These are phyloP conservation scores for Lagopus muta DNA, from an alignment of 2,113 vertebrate species.

Conservation along the genomic window DNA sequence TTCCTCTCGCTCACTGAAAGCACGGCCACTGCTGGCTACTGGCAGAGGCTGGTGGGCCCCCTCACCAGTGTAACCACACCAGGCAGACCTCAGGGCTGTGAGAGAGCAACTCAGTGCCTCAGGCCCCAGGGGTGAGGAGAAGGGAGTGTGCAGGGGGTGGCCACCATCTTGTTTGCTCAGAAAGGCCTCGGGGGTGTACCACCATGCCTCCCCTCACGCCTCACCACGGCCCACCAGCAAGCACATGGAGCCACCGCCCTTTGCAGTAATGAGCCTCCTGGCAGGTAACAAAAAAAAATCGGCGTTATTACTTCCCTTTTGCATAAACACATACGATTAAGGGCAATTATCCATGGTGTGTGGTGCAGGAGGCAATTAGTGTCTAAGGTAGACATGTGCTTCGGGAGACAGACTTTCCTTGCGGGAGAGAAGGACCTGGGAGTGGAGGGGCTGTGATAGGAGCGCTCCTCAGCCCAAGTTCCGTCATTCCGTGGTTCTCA, in stretches of 20 bases:
- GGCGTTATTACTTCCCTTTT: neutral
- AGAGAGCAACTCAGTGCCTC: neutral
- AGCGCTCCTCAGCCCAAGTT: neutral
- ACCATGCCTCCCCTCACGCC: neutral
- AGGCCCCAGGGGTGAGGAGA: neutral
- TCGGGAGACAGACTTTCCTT: neutral
- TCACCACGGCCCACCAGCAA: neutral
- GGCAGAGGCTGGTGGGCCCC: neutral
- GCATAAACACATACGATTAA: neutral
- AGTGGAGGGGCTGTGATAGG: neutral
- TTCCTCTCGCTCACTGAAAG: neutral
- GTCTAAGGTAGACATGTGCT: neutral
- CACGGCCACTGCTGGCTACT: neutral
- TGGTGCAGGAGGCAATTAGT: neutral
- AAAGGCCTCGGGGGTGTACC: rapidly evolving
- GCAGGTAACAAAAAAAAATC: neutral
- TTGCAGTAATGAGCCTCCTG: neutral
- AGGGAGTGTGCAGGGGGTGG: neutral
- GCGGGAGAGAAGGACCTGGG: neutral
- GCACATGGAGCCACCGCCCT: rapidly evolving
- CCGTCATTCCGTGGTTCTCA: no score
- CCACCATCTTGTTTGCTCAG: neutral
- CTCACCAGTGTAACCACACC: neutral
- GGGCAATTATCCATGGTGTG: neutral
- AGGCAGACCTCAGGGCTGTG: neutral